Conservation (phyloP, 2,797 vertebrate species). For the Paratrypauchen microcephalus region DNA sequence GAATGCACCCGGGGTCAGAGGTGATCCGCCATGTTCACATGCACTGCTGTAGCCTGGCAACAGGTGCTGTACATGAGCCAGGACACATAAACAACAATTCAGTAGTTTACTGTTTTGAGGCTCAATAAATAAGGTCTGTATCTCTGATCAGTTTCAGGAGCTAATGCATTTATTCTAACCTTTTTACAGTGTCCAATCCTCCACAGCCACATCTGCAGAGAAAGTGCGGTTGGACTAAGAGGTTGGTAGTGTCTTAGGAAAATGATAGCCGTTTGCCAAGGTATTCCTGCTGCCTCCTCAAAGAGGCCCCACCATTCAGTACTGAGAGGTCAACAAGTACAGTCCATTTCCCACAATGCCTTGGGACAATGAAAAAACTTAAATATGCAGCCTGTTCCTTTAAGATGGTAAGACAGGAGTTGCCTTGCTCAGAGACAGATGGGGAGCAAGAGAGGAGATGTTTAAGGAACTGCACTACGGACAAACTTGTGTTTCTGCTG, state of each 20-base stretch:
- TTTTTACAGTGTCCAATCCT: constrained; percentile 10
- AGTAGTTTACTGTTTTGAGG: neutral
- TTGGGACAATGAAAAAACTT: constrained; percentile 44
- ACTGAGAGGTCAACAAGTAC: constrained; percentile 79
- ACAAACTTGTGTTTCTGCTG: constrained; percentile 65
- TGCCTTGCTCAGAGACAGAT: constrained; percentile 64
- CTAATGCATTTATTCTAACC: neutral
- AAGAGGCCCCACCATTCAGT: constrained; percentile 74
- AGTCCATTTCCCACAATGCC: constrained; percentile 80
- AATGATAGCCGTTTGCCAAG: constrained; percentile 69
- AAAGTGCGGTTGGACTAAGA: constrained; percentile 49
- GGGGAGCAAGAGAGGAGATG: constrained; percentile 52
- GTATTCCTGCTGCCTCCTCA: constrained; percentile 73
- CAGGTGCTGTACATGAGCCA: constrained; percentile 58
- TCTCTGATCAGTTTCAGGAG: neutral
- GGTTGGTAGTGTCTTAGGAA: constrained; percentile 63
- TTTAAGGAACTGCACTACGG: constrained; percentile 32
- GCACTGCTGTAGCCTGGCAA: constrained; percentile 61
- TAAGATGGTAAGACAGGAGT: constrained; percentile 79
- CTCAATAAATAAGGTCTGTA: neutral
- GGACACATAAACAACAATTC: constrained; percentile 22
- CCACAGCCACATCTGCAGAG: constrained; percentile 45
- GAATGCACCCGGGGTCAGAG: constrained; percentile 67
- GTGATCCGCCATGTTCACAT: constrained; percentile 52
- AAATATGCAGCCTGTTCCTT: constrained; percentile 78